Conservation (phyloP, 2,797 vertebrate genomes). For the Danio albolineatus region DNA sequence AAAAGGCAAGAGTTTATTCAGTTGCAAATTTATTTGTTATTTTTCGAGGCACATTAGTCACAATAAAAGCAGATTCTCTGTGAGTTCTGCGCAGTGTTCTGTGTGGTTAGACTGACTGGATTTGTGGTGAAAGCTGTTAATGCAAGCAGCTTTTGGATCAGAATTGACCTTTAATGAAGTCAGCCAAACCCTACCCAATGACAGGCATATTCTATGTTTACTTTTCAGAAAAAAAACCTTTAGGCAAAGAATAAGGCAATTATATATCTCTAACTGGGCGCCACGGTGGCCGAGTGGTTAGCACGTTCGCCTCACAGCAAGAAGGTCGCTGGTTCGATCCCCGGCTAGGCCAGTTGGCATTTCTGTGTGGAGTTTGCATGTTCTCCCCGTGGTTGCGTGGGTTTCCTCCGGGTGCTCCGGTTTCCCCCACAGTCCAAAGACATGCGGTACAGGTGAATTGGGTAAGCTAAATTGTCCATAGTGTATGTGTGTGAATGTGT, state of each 20-base stretch:
- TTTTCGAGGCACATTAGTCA: background rate
- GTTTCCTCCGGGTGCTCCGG: too few species aligned
- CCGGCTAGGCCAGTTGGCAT: too few species aligned
- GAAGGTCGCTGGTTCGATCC: too few species aligned
- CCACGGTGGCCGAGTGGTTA: too few species aligned
- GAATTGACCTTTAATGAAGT: constrained; percentile 31
- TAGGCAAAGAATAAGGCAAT: background rate
- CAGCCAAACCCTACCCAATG: constrained; percentile 5
- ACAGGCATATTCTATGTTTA: constrained; percentile 22
- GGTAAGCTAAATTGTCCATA: too few species aligned
- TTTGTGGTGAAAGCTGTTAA: background rate
- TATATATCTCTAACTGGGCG: background rate
- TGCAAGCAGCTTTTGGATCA: constrained; percentile 9
- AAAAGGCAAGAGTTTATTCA: background rate
- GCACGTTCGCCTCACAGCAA: too few species aligned
- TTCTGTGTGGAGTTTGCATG: too few species aligned
- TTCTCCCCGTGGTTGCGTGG: too few species aligned
- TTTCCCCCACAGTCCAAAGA: too few species aligned
- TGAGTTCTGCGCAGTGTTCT: background rate
- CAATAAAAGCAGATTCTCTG: background rate
- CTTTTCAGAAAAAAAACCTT: background rate
- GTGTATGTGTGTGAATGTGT: too few species aligned
- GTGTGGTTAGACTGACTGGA: constrained; percentile 4
- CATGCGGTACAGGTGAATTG: too few species aligned
- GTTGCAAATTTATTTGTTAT: background rate